phyloP scores from a whole-genome alignment of 2,797 vertebrate species.

The Syngnathus acus region DNA sequence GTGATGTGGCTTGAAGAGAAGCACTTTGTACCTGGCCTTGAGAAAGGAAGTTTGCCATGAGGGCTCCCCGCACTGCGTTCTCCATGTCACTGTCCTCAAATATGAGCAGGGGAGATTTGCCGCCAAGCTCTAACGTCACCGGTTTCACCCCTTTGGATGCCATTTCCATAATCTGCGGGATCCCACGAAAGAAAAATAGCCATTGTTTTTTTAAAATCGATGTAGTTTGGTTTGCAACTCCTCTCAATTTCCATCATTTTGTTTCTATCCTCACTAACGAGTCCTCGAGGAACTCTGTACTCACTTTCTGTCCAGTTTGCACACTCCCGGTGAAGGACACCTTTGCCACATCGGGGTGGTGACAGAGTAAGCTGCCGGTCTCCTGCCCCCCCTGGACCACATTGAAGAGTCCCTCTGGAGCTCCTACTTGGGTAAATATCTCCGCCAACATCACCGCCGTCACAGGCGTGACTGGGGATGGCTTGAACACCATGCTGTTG shows the following conservation, averaged over 20 bases:
- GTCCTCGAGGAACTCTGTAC: background rate
- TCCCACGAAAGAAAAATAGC: background rate
- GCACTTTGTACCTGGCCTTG: slow-evolving; percentile 82
- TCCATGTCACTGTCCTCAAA: slow-evolving; percentile 84
- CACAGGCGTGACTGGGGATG: slow-evolving; percentile 87
- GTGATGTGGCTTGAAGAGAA: background rate
- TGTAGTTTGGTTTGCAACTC: background rate
- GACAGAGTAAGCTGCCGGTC: slow-evolving; percentile 86
- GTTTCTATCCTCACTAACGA: background rate
- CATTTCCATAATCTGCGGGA: slow-evolving; percentile 87
- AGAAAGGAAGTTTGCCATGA: slow-evolving; percentile 95
- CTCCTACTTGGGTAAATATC: slow-evolving; percentile 80
- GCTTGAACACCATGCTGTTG: slow-evolving; percentile 95
- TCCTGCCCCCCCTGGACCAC: slow-evolving; percentile 87
- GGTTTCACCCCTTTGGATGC: slow-evolving; percentile 84
- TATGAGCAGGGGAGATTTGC: slow-evolving; percentile 94
- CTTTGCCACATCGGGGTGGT: slow-evolving; percentile 84
- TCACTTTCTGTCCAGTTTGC: slow-evolving; percentile 87
- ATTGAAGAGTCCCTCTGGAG: slow-evolving; percentile 84
- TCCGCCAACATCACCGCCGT: slow-evolving; percentile 84
- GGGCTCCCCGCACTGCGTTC: slow-evolving; percentile 86
- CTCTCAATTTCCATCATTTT: background rate
- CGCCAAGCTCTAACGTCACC: slow-evolving; percentile 90
- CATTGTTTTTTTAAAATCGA: no score
- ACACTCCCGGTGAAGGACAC: slow-evolving; percentile 96